phyloP scores from a whole-genome alignment of 1,140 invertebrate genomes.

The Diorhabda sublineata region DNA sequence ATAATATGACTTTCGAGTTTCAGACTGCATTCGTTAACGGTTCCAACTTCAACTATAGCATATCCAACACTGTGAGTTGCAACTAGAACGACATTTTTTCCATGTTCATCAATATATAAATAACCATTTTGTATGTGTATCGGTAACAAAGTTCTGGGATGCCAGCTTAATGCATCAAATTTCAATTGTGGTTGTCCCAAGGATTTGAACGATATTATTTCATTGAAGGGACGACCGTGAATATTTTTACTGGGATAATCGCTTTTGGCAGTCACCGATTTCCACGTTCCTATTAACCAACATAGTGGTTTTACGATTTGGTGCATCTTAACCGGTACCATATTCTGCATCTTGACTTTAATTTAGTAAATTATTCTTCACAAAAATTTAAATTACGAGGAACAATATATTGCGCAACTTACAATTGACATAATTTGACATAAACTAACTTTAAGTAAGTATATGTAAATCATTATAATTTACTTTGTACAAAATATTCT shows the following conservation, averaged over 20 bases:
- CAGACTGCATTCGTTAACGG: not conserved
- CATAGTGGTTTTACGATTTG: not conserved
- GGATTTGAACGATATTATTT: not conserved
- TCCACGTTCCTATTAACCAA: not conserved
- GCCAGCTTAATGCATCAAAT: not conserved
- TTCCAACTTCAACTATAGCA: not conserved
- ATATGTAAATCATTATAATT: too few species aligned
- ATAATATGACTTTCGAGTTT: not conserved
- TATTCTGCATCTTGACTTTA: not conserved
- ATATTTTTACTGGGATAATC: not conserved
- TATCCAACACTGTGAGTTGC: not conserved
- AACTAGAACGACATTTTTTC: not conserved
- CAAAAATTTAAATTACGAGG: too few species aligned
- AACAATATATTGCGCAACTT: too few species aligned
- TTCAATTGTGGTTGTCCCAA: not conserved
- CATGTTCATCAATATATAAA: not conserved
- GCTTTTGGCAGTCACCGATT: not conserved
- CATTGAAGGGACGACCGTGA: not conserved
- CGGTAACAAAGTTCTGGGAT: not conserved
- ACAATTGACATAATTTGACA: too few species aligned
- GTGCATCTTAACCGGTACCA: not conserved
- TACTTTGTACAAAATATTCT: too few species aligned
- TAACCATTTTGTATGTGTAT: not conserved
- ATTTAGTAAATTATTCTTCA: not conserved
- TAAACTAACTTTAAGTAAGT: too few species aligned